Conservation (phyloP, 92 coral and sea anemone genomes). For the Porites rus region DNA sequence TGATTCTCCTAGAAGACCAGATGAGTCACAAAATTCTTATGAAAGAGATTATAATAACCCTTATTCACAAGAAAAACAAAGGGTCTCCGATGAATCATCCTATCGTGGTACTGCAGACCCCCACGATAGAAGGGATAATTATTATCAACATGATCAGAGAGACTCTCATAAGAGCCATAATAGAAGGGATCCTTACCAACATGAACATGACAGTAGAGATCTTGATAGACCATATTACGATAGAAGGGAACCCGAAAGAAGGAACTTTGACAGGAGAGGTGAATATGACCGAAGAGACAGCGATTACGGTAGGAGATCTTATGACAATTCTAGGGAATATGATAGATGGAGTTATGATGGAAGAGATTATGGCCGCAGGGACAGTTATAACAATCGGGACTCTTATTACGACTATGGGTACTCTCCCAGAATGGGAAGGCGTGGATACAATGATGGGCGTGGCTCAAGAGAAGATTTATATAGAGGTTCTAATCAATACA, state of each 20-base stretch:
- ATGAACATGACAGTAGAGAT: conserved; percentile 31
- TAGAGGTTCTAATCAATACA: conserved; percentile 19
- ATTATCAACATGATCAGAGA: neutral
- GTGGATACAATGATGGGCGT: conserved; percentile 19
- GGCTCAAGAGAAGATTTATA: conserved; percentile 37
- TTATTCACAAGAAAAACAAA: conserved; percentile 9
- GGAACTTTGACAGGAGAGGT: conserved; percentile 10
- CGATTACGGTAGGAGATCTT: conserved; percentile 4
- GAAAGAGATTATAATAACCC: conserved; percentile 2
- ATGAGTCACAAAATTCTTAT: neutral
- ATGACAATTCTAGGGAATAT: conserved; percentile 32
- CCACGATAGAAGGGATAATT: conserved; percentile 8
- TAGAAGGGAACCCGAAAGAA: conserved; percentile 25
- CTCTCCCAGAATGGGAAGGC: conserved; percentile 18
- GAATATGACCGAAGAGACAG: conserved; percentile 25
- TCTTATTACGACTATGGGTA: conserved; percentile 23
- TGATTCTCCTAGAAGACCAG: conserved; percentile 11
- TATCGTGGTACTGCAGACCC: conserved; percentile 1
- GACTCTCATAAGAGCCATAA: neutral
- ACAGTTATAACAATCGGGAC: conserved; percentile 28
- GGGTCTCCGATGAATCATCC: neutral
- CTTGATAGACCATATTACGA: conserved; percentile 5
- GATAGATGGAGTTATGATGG: conserved; percentile 26
- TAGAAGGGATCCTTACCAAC: conserved; percentile 26
- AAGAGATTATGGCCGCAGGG: conserved; percentile 8